These are phyloP conservation scores for Pelochelys cantorii DNA, from an alignment of 2,797 vertebrate genomes.

Conservation along the genomic window DNA sequence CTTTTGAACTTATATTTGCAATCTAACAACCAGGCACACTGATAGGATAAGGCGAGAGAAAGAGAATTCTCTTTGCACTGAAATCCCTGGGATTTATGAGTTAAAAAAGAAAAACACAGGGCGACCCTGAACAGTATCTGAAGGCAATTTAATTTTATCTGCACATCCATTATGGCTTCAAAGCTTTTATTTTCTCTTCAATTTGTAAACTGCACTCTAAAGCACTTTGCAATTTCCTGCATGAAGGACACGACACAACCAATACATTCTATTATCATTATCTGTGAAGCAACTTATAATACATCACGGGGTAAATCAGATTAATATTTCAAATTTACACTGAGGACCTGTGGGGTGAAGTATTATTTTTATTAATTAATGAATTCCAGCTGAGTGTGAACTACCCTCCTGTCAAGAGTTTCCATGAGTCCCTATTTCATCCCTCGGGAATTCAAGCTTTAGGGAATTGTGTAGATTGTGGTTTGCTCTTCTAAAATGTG, in stretches of 20 bases:
- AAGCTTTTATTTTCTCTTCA: conserved; percentile 59
- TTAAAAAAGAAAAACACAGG: not conserved
- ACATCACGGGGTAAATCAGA: conserved; percentile 27
- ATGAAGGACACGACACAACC: not conserved
- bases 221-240: not conserved
- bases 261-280: not conserved
- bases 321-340: conserved; percentile 9
- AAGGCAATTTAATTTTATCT: conserved; percentile 69
- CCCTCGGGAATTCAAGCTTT: not conserved
- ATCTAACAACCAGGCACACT: conserved; percentile 26
- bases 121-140: conserved; percentile 47
- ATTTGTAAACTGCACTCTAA: not conserved
- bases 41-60: not conserved
- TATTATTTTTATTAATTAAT: not conserved
- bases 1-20: not conserved
- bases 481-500: not conserved
- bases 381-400: not conserved
- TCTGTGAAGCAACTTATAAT: conserved; percentile 1
- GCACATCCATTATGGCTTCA: not conserved
- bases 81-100: conserved; percentile 70
- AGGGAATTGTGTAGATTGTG: not conserved
- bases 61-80: conserved; percentile 14
- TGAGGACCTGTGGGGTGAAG: conserved; percentile 31
- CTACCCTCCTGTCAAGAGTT: not conserved
- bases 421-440: not conserved